Conservation (phyloP, 2,888 invertebrate species). For the Incurvaria masculella region DNA sequence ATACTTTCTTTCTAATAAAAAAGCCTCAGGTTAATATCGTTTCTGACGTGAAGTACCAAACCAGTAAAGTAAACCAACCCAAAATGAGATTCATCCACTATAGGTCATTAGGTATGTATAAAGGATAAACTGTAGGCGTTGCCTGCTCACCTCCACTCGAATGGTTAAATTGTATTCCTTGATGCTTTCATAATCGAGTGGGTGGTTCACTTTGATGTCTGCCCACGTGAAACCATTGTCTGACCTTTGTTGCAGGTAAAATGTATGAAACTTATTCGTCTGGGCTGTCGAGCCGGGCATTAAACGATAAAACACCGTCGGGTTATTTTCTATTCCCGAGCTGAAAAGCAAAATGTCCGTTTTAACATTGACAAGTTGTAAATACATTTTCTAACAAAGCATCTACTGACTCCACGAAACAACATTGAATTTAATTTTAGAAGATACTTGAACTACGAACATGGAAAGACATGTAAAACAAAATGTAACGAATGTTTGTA, state of each 20-base stretch:
- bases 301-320: conserved; percentile 91
- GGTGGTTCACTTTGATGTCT: conserved; percentile 94
- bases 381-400: conserved; percentile 10
- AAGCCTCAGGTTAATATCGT: too few relatives aligned
- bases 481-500: background rate
- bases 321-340: conserved; percentile 95
- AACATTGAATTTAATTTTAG: conserved; percentile 14
- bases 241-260: conserved; percentile 91
- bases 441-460: conserved; percentile 2
- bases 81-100: too few relatives aligned
- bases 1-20: too few relatives aligned
- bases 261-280: conserved; percentile 94
- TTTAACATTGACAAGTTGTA: background rate
- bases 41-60: too few relatives aligned
- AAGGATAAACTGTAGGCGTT: too few relatives aligned
- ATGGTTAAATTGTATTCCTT: conserved; percentile 95
- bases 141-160: conserved; percentile 88
- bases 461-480: conserved; percentile 1
- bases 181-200: conserved; percentile 90
- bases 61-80: too few relatives aligned
- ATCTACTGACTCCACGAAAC: conserved; percentile 13
- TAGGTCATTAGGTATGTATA: too few relatives aligned
- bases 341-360: conserved; percentile 51
- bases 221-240: conserved; percentile 94
- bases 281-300: conserved; percentile 96